Evolutionary conservation across 2,797 vertebrate species (phyloP), one percentile per base, ranked within the genome.

Genomic region (Neoniphon sammara): DNA sequence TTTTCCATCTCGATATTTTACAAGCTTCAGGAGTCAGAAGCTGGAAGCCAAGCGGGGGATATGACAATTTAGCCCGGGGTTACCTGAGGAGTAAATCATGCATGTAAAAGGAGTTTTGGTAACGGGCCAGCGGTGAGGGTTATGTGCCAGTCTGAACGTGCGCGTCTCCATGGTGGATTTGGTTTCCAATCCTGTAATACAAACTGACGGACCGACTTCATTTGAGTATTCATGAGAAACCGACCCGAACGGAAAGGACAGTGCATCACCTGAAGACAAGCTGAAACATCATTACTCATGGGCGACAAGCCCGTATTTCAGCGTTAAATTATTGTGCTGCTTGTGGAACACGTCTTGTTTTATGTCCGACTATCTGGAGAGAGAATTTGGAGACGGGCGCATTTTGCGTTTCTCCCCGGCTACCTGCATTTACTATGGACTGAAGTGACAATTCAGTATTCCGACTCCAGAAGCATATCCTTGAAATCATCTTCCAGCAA

Each of bases 131-230:
- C 0, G 2, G 8, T 18, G 55, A 60, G 57, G 47, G 49, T 23
- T 1, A 14, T 4, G 54, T 15, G 46, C 47, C 64, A 18, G 47
- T 44, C 17, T 7, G 67, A 34, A 9, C 68, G 55, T 70, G 75
- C 77, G 77, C 75, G 73, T 64, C 71, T 71, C 69, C 77, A 39
- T 49, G 36, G 42, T 49, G 85, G 81, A 80, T 74, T 65, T 61
- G 23, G 62, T 73, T 70, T 59, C 61, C 20, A 18, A 64, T 55
- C 59, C 44, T 57, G 75, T 61, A 64, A 67, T 53, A n/a, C n/a
- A 69, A 58, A 61, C 74, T 67, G 77, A 30, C 62, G 17, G 15
- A 44, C 42, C 54, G 73, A 70, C 56, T 78, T 78, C 15, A 36
- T 62, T 27, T 8, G 68, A 65, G 61, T 54, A 18, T 62, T 68